Evolutionary conservation across 2,888 invertebrate genomes (phyloP).

Genomic region (Coleophora deauratella): DNA sequence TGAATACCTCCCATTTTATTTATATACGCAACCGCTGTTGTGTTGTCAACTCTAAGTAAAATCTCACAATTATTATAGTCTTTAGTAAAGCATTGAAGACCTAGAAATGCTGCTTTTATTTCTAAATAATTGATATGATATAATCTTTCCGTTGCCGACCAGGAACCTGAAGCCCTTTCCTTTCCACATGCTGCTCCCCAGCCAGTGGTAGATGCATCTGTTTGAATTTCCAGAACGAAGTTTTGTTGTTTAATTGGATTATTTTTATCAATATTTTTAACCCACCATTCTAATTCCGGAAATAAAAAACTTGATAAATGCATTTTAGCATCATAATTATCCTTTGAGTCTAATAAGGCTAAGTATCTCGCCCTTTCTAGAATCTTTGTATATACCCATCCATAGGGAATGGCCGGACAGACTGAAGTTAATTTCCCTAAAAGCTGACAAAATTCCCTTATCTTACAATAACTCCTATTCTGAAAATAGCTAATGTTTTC

Average conservation of each 20-base stretch:
- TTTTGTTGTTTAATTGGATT: neutral
- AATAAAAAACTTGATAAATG: neutral
- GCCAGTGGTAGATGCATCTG: slow-evolving; percentile 9
- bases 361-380: neutral
- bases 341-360: neutral
- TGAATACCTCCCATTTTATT: slow-evolving; percentile 11
- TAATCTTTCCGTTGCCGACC: neutral
- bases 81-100: slow-evolving; percentile 5
- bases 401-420: neutral
- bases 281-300: neutral
- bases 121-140: slow-evolving; percentile 3
- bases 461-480: neutral
- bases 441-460: slow-evolving; percentile 1
- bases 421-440: neutral
- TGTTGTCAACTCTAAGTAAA: slow-evolving; percentile 10
- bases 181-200: neutral
- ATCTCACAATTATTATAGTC: slow-evolving; percentile 3
- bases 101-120: slow-evolving; percentile 3
- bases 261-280: neutral
- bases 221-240: slow-evolving; percentile 2
- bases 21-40: slow-evolving; percentile 13
- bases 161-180: neutral
- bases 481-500: neutral
- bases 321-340: neutral
- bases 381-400: neutral